Percentiles rank a stretch among this genome's conserved stretches.
Evolutionary conservation across 2,797 vertebrate species (phyloP).

Genomic region (Pseudochirops cupreus): DNA sequence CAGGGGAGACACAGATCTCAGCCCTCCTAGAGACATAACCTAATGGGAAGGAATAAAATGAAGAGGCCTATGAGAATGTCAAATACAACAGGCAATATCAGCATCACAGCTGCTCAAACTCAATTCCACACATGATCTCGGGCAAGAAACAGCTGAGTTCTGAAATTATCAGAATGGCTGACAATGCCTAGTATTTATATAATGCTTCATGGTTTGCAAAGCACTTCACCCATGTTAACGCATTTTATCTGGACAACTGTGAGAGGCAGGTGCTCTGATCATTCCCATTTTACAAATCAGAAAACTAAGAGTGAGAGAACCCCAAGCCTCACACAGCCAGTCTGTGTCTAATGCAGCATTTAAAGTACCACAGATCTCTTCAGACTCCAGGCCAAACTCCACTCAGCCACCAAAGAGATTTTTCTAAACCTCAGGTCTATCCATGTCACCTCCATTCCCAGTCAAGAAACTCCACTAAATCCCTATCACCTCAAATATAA

Average conservation of each 20-base stretch:
- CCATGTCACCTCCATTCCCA: too few species aligned
- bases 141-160: not conserved
- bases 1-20: not conserved
- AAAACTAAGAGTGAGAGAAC: not conserved
- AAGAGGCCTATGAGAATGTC: not conserved
- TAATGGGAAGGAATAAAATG: fast-evolving
- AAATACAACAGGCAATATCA: not conserved
- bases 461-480: too few species aligned
- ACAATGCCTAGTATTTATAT: not conserved
- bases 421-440: too few species aligned
- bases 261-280: not conserved
- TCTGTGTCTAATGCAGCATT: not conserved
- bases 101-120: not conserved
- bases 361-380: not conserved
- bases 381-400: too few species aligned
- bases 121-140: not conserved
- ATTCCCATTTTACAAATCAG: not conserved
- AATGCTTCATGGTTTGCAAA: too few species aligned
- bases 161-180: not conserved
- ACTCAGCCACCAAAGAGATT: too few species aligned
- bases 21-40: not conserved
- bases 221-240: not conserved
- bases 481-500: too few species aligned
- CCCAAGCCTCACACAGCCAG: not conserved
- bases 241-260: not conserved